Evolutionary conservation across 2,113 vertebrate species (phyloP).

Genomic region (Tragelaphus buxtoni): DNA sequence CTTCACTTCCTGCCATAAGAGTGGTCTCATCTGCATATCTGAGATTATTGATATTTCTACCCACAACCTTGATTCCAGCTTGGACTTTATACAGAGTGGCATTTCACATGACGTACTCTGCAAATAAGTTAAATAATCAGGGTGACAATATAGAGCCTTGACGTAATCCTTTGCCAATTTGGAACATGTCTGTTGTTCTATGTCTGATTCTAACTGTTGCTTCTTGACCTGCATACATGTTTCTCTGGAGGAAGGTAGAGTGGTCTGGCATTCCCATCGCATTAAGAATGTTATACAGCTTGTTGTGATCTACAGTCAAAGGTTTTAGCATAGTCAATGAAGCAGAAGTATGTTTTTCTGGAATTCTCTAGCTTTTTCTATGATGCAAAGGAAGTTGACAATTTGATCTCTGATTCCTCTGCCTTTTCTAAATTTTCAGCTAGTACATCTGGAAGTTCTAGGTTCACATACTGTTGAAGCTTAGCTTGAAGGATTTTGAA

Average conservation of each 20-base stretch:
- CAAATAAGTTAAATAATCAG: not conserved
- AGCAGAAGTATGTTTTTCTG: not conserved
- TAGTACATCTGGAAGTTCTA: not conserved
- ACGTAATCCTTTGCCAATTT: not conserved
- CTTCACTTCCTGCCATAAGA: not conserved
- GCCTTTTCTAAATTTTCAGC: not conserved
- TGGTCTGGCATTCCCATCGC: not conserved
- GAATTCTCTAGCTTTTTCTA: not conserved
- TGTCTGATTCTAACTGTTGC: not conserved
- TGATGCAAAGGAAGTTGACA: not conserved
- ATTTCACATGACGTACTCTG: not conserved
- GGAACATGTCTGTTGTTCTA: not conserved
- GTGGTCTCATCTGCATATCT: not conserved
- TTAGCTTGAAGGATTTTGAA: not conserved
- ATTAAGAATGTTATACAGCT: not conserved
- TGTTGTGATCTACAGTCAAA: not conserved
- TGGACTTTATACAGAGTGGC: not conserved
- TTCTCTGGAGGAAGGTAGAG: not conserved
- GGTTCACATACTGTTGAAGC: not conserved
- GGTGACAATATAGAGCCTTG: not conserved
- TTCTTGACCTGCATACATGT: not conserved
- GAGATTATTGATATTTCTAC: not conserved
- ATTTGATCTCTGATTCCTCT: not conserved
- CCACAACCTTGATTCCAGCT: not conserved
- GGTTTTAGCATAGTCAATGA: not conserved